phyloP scores from a whole-genome alignment of 2,797 vertebrate genomes.

The Coluber constrictor region DNA sequence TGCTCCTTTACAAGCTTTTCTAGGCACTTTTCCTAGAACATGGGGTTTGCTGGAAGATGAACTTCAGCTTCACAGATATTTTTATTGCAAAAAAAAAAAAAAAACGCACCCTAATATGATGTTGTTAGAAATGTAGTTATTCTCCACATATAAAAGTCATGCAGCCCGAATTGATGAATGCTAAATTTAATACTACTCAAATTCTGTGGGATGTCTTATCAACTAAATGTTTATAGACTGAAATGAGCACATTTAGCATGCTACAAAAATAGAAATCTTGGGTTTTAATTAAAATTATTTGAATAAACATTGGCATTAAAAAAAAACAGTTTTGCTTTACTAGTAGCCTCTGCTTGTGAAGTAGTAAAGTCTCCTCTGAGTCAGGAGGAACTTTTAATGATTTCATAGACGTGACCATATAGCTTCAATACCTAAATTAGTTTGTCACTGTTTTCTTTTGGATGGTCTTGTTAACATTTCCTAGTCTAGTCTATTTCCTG shows the following conservation, averaged over 20 bases:
- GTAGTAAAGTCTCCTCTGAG: not conserved
- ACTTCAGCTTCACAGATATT: not conserved
- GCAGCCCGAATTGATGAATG: not conserved
- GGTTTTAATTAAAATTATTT: not conserved
- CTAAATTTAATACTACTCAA: not conserved
- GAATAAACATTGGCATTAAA: not conserved
- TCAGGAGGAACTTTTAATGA: not conserved
- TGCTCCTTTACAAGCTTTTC: constrained; percentile 21
- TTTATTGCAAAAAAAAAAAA: not conserved
- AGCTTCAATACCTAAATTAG: not conserved
- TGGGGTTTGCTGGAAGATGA: not conserved
- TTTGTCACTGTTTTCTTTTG: not conserved
- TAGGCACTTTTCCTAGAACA: constrained; percentile 20
- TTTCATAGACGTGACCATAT: not conserved
- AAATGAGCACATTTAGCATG: not conserved
- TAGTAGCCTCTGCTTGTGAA: not conserved
- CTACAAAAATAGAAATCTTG: not conserved
- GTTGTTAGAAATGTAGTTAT: not conserved
- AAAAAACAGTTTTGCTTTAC: not conserved
- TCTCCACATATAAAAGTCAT: not conserved
- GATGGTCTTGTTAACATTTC: not conserved
- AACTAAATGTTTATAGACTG: not conserved
- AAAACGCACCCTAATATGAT: not conserved
- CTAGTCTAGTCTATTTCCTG: not conserved
- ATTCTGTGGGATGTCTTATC: not conserved